Conservation (phyloP, 2,888 invertebrate species). For the Stegana nigrithorax region DNA sequence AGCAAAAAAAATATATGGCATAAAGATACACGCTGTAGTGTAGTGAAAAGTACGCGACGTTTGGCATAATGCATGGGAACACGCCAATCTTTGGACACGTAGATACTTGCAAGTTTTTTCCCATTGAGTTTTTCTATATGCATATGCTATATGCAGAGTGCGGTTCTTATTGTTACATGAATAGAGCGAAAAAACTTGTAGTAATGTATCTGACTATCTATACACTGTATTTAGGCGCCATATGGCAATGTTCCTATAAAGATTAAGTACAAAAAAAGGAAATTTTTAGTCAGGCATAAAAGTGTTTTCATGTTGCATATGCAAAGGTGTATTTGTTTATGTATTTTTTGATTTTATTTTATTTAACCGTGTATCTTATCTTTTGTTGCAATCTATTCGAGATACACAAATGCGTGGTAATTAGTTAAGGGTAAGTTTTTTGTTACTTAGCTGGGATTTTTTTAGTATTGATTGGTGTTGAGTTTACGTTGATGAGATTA, state of each 20-base stretch:
- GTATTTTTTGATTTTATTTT: neutral
- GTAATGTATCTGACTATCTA: neutral
- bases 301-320: neutral
- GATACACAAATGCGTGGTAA: too few relatives aligned
- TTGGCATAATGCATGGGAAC: conserved; percentile 1
- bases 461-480: too few relatives aligned
- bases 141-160: neutral
- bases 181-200: too few relatives aligned
- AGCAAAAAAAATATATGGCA: too few relatives aligned
- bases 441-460: too few relatives aligned
- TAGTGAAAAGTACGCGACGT: too few relatives aligned
- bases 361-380: neutral
- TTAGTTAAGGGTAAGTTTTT: too few relatives aligned
- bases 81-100: conserved; percentile 4
- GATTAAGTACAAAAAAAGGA: neutral
- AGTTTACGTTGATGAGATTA: too few relatives aligned
- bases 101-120: neutral
- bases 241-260: neutral
- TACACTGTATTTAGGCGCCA: neutral
- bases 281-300: neutral
- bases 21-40: too few relatives aligned
- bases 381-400: neutral
- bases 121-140: neutral
- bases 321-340: neutral
- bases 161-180: neutral